A percentile compares a stretch with the other conserved stretches of the same genome.
phyloP scores from a whole-genome alignment of 2,113 vertebrate species.

The Danio rerio region DNA sequence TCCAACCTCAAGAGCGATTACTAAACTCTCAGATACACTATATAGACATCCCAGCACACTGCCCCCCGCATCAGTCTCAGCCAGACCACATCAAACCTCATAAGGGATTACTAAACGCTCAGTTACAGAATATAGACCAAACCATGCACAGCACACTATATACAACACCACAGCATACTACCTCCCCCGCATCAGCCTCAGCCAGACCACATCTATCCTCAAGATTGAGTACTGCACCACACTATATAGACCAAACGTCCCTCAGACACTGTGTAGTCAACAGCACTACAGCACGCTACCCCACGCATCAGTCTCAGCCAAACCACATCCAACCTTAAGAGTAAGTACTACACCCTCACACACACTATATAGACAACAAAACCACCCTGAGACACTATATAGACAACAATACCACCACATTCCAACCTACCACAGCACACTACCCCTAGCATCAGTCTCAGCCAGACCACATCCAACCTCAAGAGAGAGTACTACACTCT shows the following conservation, averaged over 20 bases:
- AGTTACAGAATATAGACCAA: not conserved
- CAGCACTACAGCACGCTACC: slow-evolving; percentile 78
- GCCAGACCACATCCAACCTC: slow-evolving; percentile 60
- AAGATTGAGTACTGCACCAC: slow-evolving; percentile 83
- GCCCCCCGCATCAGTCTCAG: slow-evolving; percentile 85
- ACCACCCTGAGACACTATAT: too few relatives aligned
- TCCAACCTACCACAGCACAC: slow-evolving; percentile 69
- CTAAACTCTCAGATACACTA: not conserved
- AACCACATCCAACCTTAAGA: slow-evolving; percentile 83
- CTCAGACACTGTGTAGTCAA: too few relatives aligned
- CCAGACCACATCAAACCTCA: slow-evolving; percentile 81
- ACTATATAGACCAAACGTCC: not conserved
- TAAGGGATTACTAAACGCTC: slow-evolving; percentile 82
- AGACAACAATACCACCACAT: slow-evolving; percentile 65
- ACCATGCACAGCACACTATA: too few relatives aligned
- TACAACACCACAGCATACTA: too few relatives aligned
- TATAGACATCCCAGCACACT: slow-evolving; percentile 77
- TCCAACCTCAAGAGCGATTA: slow-evolving; percentile 90
- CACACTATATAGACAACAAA: too few relatives aligned
- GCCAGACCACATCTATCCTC: slow-evolving; percentile 81
- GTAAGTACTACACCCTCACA: slow-evolving; percentile 77
- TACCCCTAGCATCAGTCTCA: slow-evolving; percentile 35
- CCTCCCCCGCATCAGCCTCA: slow-evolving; percentile 82
- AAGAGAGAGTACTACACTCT: slow-evolving; percentile 69
- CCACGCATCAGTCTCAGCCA: slow-evolving; percentile 80